Evolutionary conservation across 2,113 vertebrate species (phyloP).

Genomic region (Theropithecus gelada): DNA sequence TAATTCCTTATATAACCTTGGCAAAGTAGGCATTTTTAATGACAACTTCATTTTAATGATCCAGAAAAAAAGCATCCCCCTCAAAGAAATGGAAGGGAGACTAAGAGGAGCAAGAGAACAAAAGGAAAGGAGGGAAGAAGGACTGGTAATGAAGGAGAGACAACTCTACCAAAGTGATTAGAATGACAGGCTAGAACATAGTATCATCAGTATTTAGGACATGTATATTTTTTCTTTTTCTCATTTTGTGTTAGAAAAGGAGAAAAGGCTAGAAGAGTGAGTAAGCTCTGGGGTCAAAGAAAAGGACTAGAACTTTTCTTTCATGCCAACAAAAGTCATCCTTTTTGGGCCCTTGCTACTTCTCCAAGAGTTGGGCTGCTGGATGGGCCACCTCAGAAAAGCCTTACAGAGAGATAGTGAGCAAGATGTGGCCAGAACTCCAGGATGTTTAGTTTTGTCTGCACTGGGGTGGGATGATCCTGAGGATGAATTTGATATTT

Average conservation of each 20-base stretch:
- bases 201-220: not conserved
- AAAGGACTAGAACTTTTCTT: not conserved
- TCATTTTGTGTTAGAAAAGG: not conserved
- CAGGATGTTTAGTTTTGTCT: not conserved
- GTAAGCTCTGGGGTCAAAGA: not conserved
- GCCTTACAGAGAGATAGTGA: not conserved
- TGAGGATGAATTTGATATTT: not conserved
- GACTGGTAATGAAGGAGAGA: not conserved
- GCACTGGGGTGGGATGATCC: not conserved
- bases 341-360: not conserved
- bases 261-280: not conserved
- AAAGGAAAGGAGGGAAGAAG: not conserved
- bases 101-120: not conserved
- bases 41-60: conserved; percentile 39
- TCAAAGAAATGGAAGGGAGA: not conserved
- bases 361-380: not conserved
- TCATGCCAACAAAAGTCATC: not conserved
- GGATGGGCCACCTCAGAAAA: not conserved
- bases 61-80: not conserved
- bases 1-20: conserved; percentile 52
- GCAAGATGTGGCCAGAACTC: not conserved
- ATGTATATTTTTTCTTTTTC: not conserved
- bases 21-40: conserved; percentile 44
- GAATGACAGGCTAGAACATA: not conserved
- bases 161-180: not conserved